Base-by-base conservation (phyloP, 2,888 invertebrate species). In the Leptinotarsa peninsularis region DNA sequence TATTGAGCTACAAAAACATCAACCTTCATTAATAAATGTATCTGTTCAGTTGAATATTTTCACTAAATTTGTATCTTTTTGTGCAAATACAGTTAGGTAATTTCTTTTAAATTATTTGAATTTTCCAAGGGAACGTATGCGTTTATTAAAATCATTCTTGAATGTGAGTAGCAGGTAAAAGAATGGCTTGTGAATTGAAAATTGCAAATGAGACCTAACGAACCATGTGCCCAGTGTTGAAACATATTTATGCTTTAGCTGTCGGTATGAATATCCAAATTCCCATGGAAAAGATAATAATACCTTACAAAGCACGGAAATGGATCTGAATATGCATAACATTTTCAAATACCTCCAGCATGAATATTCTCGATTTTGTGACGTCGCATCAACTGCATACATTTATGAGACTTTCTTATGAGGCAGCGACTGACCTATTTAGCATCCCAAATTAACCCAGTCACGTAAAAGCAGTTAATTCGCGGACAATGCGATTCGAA, bases 401-500 rank as follows among this genome's bases (percentile, higher is more conserved):
- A 63, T 63, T 33, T 10, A 63, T 43, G 63, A 63, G 63, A 43
- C 33, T 7, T 63, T 27, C 63, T 58, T 58, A 63, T 2, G 2
- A 63, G n/a, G 33, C 63, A 33, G 7, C n/a, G 17, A 10, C 15
- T n/a, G 27, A 33, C 63, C 27, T 63, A 63, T 63, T 63, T 43
- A 63, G 63, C 63, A 43, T 63, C 23, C 27, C 15, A 60, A 60
- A 23, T 60, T 7, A 60, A 14, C 60, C 27, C 15, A 21, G 15
- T 60, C 23, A 63, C 23, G 58, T 23, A 58, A 58, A 21, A 21
- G 18, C 18, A 43, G 43, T 33, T 63, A 1, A 63, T 43, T 15
- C n/a, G 17, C 7, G 17, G 33, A 63, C 63, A 63, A 63, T 63
- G 49, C 14, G 43, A 70, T 70, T 58, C 70, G 21, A 33, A 56